Conservation (phyloP, 2,888 invertebrate genomes). For the Agriopis marginaria region DNA sequence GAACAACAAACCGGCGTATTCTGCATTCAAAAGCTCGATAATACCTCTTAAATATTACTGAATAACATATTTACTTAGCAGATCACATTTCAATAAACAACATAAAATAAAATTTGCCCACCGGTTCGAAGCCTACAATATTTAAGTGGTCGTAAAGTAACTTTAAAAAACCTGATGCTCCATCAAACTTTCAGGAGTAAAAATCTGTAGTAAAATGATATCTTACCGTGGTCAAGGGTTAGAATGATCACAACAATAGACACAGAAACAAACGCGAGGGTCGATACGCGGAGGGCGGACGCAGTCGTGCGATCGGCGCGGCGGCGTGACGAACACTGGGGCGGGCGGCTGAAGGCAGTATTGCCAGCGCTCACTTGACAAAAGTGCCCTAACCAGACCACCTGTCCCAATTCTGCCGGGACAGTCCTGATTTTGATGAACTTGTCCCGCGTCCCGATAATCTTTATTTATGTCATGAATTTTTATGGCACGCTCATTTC, state of each 20-base stretch:
- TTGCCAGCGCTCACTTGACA: background rate
- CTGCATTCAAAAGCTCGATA: constrained; percentile 5
- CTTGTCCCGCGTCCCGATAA: no score
- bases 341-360: constrained; percentile 61
- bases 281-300: constrained; percentile 52
- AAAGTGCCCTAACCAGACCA: background rate
- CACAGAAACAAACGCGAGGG: constrained; percentile 63
- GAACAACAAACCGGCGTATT: constrained; percentile 6
- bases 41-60: constrained; percentile 20
- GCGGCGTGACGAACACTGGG: constrained; percentile 65
- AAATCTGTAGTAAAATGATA: constrained; percentile 12
- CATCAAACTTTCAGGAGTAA: background rate
- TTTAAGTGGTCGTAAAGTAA: constrained; percentile 31
- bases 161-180: no score
- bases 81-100: constrained; percentile 40
- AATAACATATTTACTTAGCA: constrained; percentile 25
- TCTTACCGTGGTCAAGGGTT: constrained; percentile 43
- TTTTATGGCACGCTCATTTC: no score
- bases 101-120: constrained; percentile 32
- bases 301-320: constrained; percentile 65
- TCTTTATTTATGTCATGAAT: no score
- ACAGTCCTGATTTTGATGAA: no score
- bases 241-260: constrained; percentile 57
- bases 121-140: constrained; percentile 37
- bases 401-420: background rate